phyloP scores from a whole-genome alignment of 2,888 invertebrate genomes.

The Sesia bembeciformis region DNA sequence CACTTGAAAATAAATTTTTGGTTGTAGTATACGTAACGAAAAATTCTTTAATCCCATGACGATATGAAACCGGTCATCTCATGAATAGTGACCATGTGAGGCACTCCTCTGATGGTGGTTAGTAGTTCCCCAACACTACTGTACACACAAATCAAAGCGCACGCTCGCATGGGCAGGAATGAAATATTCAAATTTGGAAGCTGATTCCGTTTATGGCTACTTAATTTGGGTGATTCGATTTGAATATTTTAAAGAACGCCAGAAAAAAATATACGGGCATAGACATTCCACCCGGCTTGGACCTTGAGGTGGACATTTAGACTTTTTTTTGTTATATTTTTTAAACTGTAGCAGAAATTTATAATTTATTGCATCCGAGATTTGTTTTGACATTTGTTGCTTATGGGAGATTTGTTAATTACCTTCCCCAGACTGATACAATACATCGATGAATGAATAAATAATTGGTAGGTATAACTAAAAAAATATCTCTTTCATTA shows the following conservation, averaged over 20 bases:
- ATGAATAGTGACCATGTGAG: no score
- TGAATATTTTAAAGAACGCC: slow-evolving; percentile 63
- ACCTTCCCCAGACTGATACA: no score
- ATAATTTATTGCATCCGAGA: slow-evolving; percentile 17
- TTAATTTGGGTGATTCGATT: slow-evolving; percentile 75
- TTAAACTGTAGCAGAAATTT: slow-evolving; percentile 17
- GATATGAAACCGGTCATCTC: no score
- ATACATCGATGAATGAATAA: no score
- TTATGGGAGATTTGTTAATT: background rate
- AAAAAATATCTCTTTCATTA: no score
- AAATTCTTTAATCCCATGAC: no score
- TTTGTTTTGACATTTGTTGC: background rate
- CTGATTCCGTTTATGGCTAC: slow-evolving; percentile 75
- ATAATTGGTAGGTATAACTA: no score
- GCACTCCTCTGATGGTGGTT: no score
- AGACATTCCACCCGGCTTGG: slow-evolving; percentile 48
- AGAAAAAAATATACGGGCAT: slow-evolving; percentile 45
- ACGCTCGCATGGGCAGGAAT: slow-evolving; percentile 55
- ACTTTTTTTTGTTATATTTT: slow-evolving; percentile 10
- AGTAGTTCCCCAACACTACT: slow-evolving; percentile 4
- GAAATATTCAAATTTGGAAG: slow-evolving; percentile 75
- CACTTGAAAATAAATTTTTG: no score
- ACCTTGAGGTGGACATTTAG: slow-evolving; percentile 11
- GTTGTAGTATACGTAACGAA: no score
- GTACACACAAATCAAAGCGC: slow-evolving; percentile 57